Percentiles rank a stretch among this genome's conserved stretches.
phyloP scores from a whole-genome alignment of 2,797 vertebrate genomes.

The Leuciscus waleckii region DNA sequence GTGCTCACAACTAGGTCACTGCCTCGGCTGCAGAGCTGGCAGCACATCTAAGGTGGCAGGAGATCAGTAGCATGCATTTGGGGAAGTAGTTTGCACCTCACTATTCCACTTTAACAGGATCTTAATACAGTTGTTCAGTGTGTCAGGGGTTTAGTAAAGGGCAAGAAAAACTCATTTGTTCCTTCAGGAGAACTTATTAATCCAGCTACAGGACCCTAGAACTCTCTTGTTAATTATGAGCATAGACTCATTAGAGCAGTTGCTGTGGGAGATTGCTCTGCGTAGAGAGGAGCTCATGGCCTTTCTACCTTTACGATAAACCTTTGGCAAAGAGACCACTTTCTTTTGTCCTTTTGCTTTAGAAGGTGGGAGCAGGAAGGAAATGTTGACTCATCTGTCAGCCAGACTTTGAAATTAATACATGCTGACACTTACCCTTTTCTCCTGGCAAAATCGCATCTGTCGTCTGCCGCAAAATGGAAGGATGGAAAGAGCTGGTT shows the following conservation, averaged over 20 bases:
- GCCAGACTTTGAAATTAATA: slow-evolving; percentile 55
- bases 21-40: slow-evolving; percentile 31
- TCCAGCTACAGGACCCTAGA: background rate
- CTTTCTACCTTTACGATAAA: slow-evolving; percentile 22
- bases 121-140: slow-evolving; percentile 26
- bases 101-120: slow-evolving; percentile 24
- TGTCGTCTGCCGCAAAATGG: slow-evolving; percentile 46
- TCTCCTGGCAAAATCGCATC: slow-evolving; percentile 51
- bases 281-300: slow-evolving; percentile 1
- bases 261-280: slow-evolving; percentile 38
- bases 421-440: slow-evolving; percentile 49
- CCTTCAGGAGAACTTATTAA: slow-evolving; percentile 41
- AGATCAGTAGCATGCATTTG: slow-evolving; percentile 43
- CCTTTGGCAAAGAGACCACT: slow-evolving; percentile 48
- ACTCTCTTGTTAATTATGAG: slow-evolving; percentile 51
- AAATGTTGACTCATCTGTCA: slow-evolving; percentile 55
- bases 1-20: slow-evolving; percentile 40
- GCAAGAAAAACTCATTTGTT: slow-evolving; percentile 17
- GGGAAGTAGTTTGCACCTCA: slow-evolving; percentile 35
- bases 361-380: slow-evolving; percentile 41
- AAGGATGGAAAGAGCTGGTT: slow-evolving; percentile 20
- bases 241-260: slow-evolving; percentile 36
- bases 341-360: slow-evolving; percentile 53
- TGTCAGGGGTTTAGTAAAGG: slow-evolving; percentile 16
- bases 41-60: slow-evolving; percentile 33